phyloP scores from a whole-genome alignment of 2,888 invertebrate genomes.

The Anaspis maculata region DNA sequence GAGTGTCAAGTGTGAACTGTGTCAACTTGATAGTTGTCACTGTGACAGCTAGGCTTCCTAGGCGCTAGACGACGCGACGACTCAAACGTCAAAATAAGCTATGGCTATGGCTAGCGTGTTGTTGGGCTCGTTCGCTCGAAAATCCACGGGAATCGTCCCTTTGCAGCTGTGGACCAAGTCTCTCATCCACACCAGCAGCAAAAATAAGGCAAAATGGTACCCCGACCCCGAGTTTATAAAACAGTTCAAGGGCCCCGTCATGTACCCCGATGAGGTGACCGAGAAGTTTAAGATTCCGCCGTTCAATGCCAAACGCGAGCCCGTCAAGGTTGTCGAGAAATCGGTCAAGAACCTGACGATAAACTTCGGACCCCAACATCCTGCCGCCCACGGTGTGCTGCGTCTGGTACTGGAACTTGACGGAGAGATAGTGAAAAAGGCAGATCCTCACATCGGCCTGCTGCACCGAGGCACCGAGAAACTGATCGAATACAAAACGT shows the following conservation, averaged over 20 bases:
- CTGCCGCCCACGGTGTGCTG: slow-evolving; percentile 84
- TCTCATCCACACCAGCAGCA: no score
- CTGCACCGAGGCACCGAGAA: slow-evolving; percentile 86
- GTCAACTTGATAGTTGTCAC: no score
- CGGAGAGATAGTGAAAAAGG: slow-evolving; percentile 69
- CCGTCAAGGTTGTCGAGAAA: slow-evolving; percentile 15
- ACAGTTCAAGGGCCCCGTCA: slow-evolving; percentile 48
- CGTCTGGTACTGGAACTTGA: slow-evolving; percentile 72
- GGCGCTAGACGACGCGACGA: no score
- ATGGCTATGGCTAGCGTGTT: no score
- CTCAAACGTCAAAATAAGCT: no score
- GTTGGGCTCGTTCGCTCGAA: no score
- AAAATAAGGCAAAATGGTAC: slow-evolving; percentile 46
- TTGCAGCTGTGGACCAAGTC: no score
- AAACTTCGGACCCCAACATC: slow-evolving; percentile 87
- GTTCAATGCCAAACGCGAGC: slow-evolving; percentile 10
- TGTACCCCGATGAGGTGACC: slow-evolving; percentile 47
- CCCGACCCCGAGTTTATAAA: slow-evolving; percentile 56
- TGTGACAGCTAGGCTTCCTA: no score
- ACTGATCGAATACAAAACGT: slow-evolving; percentile 82
- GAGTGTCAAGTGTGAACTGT: no score
- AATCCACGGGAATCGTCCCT: no score
- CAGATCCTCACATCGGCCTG: slow-evolving; percentile 81
- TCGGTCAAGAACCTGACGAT: slow-evolving; percentile 36
- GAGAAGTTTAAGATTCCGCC: slow-evolving; percentile 25